Evolutionary conservation across 2,888 invertebrate species (phyloP), one percentile per base, ranked within the genome.

Genomic region (Dicranocentrus wangi): DNA sequence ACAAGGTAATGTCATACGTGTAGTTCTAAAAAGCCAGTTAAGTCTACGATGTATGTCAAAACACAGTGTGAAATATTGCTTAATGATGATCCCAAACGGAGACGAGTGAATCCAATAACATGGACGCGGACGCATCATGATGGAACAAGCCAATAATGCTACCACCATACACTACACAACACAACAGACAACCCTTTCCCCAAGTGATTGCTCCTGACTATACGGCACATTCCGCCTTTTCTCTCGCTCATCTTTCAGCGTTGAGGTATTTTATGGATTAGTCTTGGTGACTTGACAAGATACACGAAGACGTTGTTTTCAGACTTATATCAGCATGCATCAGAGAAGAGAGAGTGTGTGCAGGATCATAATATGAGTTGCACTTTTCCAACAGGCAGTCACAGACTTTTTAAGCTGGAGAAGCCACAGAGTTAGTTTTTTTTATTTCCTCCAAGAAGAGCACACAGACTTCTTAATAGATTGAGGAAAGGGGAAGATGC

Each of bases 61-160:
- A 85, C 84, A 86, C 73, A 79, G 84, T 82, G 85, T 85, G 83
- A 86, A 85, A 81, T 86, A 86, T 84, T 75, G 82, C 83, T 80
- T 83, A 84, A 85, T 83, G 85, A 85, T 84, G 81, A 85, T 86
- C 79, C 82, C 83, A 81, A 82, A 72, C 77, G 65, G 39, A 55
- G 69, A 77, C 39, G 61, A 58, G 61, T 69, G 47, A 68, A 68
- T 60, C 69, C 51, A 66, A 66, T 66, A 66, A 39, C 65, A 66
- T 51, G 51, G 32, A 19, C 60, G 39, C 55, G n/a, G n/a, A n/a
- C n/a, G n/a, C n/a, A n/a, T 32, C 32, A 32, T 32, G 58, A 32
- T 10, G 53, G 58, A 70, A 39, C 19, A 71, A 43, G 60, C 17
- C 51, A 51, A 51, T 51, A 51, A 51, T 51, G 51, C 51, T 51